These are phyloP conservation scores for Belgica antarctica DNA, from an alignment of 2,888 invertebrate genomes.

Conservation along the genomic window DNA sequence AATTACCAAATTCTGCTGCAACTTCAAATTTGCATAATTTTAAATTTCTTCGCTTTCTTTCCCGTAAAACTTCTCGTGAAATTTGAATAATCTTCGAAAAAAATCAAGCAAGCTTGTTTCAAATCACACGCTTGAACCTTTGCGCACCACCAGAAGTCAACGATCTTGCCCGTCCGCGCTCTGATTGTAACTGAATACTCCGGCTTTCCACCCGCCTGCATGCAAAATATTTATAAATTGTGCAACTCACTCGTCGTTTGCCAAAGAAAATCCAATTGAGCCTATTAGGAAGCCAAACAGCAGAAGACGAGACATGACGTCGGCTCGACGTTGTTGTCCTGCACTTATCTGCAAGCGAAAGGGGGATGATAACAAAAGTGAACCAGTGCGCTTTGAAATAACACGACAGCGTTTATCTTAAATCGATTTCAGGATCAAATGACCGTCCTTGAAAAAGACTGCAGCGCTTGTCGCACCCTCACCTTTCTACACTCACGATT, in stretches of 20 bases:
- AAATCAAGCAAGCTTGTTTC: constrained; percentile 7
- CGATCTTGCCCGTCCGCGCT: not conserved
- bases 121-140: not conserved
- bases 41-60: not conserved
- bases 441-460: not conserved
- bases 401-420: no score
- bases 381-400: not conserved
- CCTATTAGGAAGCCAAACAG: constrained; percentile 31
- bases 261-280: constrained; percentile 36
- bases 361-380: not conserved
- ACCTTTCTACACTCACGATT: not conserved
- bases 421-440: not conserved
- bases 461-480: no score
- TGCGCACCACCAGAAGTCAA: not conserved
- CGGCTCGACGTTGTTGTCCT: not conserved
- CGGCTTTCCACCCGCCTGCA: not conserved
- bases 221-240: not conserved
- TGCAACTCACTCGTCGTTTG: constrained; percentile 37
- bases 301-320: constrained; percentile 24
- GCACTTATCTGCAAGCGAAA: constrained; percentile 7
- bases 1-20: no score
- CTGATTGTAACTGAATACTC: constrained; percentile 12
- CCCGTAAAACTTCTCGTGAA: not conserved
- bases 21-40: not conserved
- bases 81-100: constrained; percentile 8